Percentiles rank a stretch among this genome's conserved stretches.
Conservation (phyloP, 1,140 invertebrate species). For the Cyphomyrmex costatus region DNA sequence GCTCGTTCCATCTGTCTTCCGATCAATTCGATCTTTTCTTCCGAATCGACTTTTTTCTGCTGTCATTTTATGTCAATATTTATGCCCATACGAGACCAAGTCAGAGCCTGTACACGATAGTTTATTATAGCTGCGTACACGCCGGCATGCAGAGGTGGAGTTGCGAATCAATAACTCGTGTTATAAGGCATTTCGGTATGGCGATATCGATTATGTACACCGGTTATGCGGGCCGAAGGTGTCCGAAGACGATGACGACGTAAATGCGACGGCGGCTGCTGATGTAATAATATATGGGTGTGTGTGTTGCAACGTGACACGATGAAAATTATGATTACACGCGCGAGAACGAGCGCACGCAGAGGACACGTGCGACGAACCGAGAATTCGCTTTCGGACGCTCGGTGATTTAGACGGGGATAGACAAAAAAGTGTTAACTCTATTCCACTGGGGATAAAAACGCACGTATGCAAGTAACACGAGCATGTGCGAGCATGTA, state of each 20-base stretch:
- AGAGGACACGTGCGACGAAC: constrained; percentile 34
- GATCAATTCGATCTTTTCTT: neutral
- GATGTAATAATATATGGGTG: neutral
- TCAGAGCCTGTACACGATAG: neutral
- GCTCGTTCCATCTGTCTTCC: neutral
- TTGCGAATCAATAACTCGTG: constrained; percentile 66
- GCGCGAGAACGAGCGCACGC: constrained; percentile 24
- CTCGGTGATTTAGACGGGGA: constrained; percentile 31
- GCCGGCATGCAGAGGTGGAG: constrained; percentile 42
- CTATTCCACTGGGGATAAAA: constrained; percentile 18
- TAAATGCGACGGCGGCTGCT: constrained; percentile 1
- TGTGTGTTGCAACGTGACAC: constrained; percentile 21
- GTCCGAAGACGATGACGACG: constrained; percentile 61
- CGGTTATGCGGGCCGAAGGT: constrained; percentile 59
- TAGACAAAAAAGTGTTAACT: constrained; percentile 33
- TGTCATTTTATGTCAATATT: neutral
- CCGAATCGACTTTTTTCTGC: neutral
- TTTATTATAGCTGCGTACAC: constrained; percentile 56
- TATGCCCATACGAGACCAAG: neutral
- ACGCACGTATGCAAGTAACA: neutral
- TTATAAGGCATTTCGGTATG: constrained; percentile 63
- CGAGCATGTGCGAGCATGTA: neutral
- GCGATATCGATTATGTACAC: constrained; percentile 64
- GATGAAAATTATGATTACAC: constrained; percentile 62
- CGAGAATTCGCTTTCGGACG: constrained; percentile 27